Percentiles rank a stretch among this genome's conserved stretches.
Conservation (phyloP, 30 jellyfish, hydroid and myxozoan species). For the Turritopsis rubra region DNA sequence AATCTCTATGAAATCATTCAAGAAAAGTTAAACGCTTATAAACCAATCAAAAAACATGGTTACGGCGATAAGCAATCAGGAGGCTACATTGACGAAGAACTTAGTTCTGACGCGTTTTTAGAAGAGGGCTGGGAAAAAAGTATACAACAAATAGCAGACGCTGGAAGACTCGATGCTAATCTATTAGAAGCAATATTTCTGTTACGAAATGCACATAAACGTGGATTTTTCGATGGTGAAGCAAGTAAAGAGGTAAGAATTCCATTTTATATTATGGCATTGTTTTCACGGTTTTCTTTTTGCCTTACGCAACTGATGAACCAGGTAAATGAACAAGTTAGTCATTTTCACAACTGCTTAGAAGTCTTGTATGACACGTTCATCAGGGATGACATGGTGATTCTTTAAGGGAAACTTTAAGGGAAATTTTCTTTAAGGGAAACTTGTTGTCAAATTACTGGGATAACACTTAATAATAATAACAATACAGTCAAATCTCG, state of each 20-base stretch:
- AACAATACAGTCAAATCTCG: too few species aligned
- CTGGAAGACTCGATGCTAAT: constrained; percentile 34
- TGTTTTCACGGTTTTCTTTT: too few species aligned
- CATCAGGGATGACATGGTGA: too few species aligned
- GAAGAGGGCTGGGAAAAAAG: constrained; percentile 13
- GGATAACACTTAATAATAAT: too few species aligned
- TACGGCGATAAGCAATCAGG: neutral
- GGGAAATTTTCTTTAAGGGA: too few species aligned
- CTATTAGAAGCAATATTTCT: constrained; percentile 74
- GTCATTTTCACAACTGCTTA: too few species aligned
- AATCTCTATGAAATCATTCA: neutral
- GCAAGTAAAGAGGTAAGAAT: constrained; percentile 1
- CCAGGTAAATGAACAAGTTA: too few species aligned
- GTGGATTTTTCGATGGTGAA: constrained; percentile 48
- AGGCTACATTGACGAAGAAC: neutral
- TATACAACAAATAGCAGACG: neutral
- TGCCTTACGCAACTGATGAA: too few species aligned
- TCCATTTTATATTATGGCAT: too few species aligned
- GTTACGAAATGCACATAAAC: constrained; percentile 68
- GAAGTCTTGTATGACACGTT: too few species aligned
- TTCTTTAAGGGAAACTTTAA: too few species aligned
- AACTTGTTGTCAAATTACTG: too few species aligned
- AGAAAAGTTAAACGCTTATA: neutral
- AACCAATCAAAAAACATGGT: neutral
- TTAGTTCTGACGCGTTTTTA: neutral